Conservation (phyloP, 2,797 vertebrate species). For the Sebastes vulpes region DNA sequence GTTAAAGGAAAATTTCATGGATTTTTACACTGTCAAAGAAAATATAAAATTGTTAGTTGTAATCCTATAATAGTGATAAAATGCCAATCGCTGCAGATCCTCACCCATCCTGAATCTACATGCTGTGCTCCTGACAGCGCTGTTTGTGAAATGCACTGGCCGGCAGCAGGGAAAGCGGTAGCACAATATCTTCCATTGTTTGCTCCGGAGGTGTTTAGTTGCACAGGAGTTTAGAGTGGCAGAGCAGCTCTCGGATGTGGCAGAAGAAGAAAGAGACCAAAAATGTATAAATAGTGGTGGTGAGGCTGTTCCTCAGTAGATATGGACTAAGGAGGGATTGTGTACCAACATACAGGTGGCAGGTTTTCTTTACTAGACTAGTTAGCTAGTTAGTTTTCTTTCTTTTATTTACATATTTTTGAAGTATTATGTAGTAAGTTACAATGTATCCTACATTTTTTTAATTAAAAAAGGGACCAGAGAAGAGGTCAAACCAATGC, state of each 20-base stretch:
- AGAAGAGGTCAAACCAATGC: neutral
- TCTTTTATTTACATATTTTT: neutral
- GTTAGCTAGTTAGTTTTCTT: neutral
- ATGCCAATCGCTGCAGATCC: neutral
- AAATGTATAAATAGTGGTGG: neutral
- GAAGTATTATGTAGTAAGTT: no score
- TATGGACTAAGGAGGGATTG: neutral
- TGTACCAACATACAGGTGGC: neutral
- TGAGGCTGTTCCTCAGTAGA: neutral
- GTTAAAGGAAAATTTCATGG: neutral
- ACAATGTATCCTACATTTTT: neutral
- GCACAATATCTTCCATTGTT: conserved; percentile 19
- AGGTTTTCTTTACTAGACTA: neutral
- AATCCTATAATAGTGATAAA: neutral
- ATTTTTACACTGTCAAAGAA: neutral
- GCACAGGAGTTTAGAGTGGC: neutral
- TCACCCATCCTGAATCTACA: neutral
- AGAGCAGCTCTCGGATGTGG: conserved; percentile 9
- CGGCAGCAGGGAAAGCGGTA: neutral
- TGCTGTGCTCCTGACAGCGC: neutral
- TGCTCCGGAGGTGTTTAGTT: conserved; percentile 8
- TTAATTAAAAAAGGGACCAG: neutral
- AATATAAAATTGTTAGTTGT: neutral
- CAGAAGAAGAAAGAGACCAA: neutral
- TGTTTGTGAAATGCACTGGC: neutral